Base-by-base conservation (phyloP, 2,888 invertebrate genomes). In the Diplolepis rosae region DNA sequence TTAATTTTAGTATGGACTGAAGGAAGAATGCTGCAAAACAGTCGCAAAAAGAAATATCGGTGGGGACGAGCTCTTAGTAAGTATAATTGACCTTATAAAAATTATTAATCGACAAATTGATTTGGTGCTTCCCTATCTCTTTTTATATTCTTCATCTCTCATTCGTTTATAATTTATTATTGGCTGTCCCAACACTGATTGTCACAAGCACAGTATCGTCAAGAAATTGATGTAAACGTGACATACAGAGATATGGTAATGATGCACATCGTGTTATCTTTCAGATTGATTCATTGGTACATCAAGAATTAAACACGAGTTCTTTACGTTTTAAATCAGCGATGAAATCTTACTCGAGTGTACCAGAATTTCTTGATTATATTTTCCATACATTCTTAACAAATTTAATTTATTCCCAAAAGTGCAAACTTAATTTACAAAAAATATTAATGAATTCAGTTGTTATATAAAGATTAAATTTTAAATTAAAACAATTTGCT, bases 11-110 rank as follows among this genome's bases (percentile, higher is more conserved):
- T 85, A 87, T 77, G 85, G 84, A 48, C 76, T 89, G 68, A 83
- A 82, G 5, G 83, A 84, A 48, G 83, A 84, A 27, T 88, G 86
- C 72, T 87, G 87, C 73, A 80, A 83, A 42, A 83, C 86, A 0
- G 80, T 87, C 48, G 70, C 80, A 27, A 89, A 87, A 75, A 83
- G 87, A 22, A 82, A 84, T 66, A 84, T 89, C 70, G 85, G 87
- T 69, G 89, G 89, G 61, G 87, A 88, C 65, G 82, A 83, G 65
- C 75, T 89, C 15, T 66, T 89, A 78, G 89, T 89, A 69, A 86
- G 86, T 83, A 66, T 24, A 48, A 66, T 5, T 13, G 4, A 4
- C 18, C 5, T 15, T 18, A 18, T 32, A 22, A 35, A n/a, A 32
- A 74, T 2, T n/a, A n/a, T 1, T 11, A n/a, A n/a, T n/a, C n/a